Conservation (phyloP, 2,797 vertebrate species). For the Sciaenops ocellatus region DNA sequence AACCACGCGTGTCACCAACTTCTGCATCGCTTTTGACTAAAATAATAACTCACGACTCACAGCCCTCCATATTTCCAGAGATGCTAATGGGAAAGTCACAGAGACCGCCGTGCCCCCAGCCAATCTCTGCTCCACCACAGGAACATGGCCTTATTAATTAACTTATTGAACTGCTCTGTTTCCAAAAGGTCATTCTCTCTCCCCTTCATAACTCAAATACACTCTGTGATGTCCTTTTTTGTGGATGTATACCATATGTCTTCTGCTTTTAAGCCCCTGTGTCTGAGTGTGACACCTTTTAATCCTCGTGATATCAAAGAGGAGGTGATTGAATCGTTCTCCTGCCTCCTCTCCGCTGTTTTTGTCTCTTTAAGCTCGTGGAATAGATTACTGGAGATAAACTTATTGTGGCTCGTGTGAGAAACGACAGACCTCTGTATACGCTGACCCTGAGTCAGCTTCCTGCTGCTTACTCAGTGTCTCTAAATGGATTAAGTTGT, state of each 20-base stretch:
- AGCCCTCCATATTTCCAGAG: too few species aligned
- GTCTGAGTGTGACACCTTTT: slow-evolving; percentile 35
- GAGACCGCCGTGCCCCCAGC: slow-evolving; percentile 28
- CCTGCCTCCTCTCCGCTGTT: slow-evolving; percentile 19
- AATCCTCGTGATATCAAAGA: slow-evolving; percentile 39
- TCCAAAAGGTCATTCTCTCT: slow-evolving; percentile 65
- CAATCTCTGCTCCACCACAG: slow-evolving; percentile 44
- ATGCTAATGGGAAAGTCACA: slow-evolving; percentile 40
- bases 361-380: slow-evolving; percentile 45
- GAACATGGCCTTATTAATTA: slow-evolving; percentile 74
- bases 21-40: too few species aligned
- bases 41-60: too few species aligned
- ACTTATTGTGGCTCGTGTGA: slow-evolving; percentile 66
- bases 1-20: too few species aligned
- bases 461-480: slow-evolving; percentile 78
- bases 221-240: slow-evolving; percentile 6
- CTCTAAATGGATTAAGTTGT: slow-evolving; percentile 85
- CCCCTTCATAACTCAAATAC: slow-evolving; percentile 40
- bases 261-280: too few species aligned
- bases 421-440: slow-evolving; percentile 71
- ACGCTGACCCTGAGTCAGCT: slow-evolving; percentile 75
- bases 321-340: slow-evolving; percentile 31
- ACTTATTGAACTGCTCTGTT: slow-evolving; percentile 66
- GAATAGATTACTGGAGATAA: slow-evolving; percentile 70
- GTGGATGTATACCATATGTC: too few species aligned